Evolutionary conservation across 2,797 vertebrate genomes (phyloP).

Genomic region (Pipistrellus kuhlii): DNA sequence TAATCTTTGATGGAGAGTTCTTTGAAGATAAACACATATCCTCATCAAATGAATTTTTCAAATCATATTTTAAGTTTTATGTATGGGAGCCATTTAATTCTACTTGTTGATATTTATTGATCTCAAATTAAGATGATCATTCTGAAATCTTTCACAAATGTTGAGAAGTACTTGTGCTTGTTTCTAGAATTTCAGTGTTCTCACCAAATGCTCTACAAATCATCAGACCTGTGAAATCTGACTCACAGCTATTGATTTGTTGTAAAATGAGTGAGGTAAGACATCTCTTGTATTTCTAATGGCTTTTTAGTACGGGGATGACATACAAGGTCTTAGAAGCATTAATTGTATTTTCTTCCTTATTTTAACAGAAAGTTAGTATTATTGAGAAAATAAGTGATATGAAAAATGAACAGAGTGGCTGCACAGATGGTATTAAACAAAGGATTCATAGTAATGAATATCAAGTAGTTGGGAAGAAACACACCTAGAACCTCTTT

Average conservation of each 20-base stretch:
- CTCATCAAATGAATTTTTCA: not conserved
- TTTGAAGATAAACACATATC: not conserved
- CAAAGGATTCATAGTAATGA: slow-evolving; percentile 34
- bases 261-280: not conserved
- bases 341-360: not conserved
- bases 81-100: not conserved
- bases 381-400: not conserved
- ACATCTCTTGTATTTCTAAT: not conserved
- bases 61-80: not conserved
- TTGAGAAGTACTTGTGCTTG: not conserved
- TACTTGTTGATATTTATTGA: not conserved
- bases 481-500: not conserved
- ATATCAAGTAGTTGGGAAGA: not conserved
- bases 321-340: not conserved
- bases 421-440: not conserved
- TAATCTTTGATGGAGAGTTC: not conserved
- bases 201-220: not conserved
- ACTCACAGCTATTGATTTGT: not conserved
- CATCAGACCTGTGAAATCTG: not conserved
- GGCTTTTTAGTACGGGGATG: not conserved
- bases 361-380: not conserved
- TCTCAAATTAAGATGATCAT: not conserved
- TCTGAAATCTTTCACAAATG: not conserved
- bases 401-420: not conserved
- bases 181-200: not conserved